Evolutionary conservation across 2,113 vertebrate species (phyloP).

Genomic region (Galbula dea): DNA sequence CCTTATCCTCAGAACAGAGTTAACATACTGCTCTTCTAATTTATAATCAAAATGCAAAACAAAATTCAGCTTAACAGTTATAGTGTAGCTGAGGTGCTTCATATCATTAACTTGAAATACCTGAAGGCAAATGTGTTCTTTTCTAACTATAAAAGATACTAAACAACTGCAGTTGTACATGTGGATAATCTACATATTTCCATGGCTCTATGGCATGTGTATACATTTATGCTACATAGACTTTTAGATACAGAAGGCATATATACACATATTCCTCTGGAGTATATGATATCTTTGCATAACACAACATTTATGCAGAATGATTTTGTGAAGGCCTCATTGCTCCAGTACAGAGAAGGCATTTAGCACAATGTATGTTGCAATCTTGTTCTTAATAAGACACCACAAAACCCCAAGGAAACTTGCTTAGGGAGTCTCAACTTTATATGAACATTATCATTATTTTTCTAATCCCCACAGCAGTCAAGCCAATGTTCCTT

Average conservation of each 20-base stretch:
- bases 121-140: constrained; percentile 64
- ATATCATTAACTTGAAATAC: constrained; percentile 68
- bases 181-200: background rate
- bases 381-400: background rate
- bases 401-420: background rate
- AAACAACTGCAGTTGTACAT: background rate
- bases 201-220: background rate
- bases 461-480: background rate
- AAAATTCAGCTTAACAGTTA: constrained; percentile 73
- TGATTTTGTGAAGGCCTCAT: background rate
- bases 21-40: constrained; percentile 75
- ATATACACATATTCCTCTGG: background rate
- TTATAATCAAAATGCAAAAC: constrained; percentile 81
- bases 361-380: background rate
- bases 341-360: background rate
- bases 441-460: background rate
- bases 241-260: background rate
- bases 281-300: background rate
- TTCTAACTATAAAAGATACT: constrained; percentile 52
- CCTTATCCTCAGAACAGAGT: constrained; percentile 72
- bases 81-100: constrained; percentile 61
- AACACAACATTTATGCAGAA: background rate
- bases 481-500: background rate
- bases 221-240: background rate
- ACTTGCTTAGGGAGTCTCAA: background rate